Base-by-base conservation (phyloP, 2,888 invertebrate genomes). In the Tiphia femorata region DNA sequence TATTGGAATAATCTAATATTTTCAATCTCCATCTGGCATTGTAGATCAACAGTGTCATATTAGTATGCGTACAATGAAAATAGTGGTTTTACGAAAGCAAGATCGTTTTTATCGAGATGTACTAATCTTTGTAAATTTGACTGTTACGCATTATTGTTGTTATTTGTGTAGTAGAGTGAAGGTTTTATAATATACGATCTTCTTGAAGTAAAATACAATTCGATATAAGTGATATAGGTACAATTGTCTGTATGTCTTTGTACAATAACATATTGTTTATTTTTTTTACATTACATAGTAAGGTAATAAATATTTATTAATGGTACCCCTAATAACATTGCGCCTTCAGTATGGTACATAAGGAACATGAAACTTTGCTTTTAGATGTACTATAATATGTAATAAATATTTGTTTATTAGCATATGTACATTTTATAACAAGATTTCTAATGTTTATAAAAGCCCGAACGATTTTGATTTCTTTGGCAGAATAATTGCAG, bases 331-430 rank as follows among this genome's bases (percentile, higher is more conserved):
- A n/a, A n/a, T n/a, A n/a, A n/a, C n/a, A 23, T 65, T 60, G 44
- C 56, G 44, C n/a, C 60, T 33, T 55, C 42, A 58, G 55, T 58
- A 57, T 51, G 46, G 48, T 59, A 63, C 29, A 35, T 49, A 64
- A 72, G 73, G 67, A 73, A 73, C 65, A 61, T 59, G 48, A 66
- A 62, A 66, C 61, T 64, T 72, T 73, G 62, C 66, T 73, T 72
- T 72, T 46, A 64, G 62, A 66, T 68, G 53, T 64, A 60, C 42
- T 65, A 69, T 69, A 59, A 62, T 67, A 62, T 40, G 48, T 49
- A 58, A 57, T 70, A 66, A 66, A 63, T 55, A 49, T 52, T 58
- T 52, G 48, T 53, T 49, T 60, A 63, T 58, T 57, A 66, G 60
- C 51, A 64, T 23, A 29, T 37, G 37, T 6, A 37, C n/a, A 19